A percentile compares a stretch with the other conserved stretches of the same genome.
Conservation (phyloP, 2,113 vertebrate species). For the Trogon melanurus region DNA sequence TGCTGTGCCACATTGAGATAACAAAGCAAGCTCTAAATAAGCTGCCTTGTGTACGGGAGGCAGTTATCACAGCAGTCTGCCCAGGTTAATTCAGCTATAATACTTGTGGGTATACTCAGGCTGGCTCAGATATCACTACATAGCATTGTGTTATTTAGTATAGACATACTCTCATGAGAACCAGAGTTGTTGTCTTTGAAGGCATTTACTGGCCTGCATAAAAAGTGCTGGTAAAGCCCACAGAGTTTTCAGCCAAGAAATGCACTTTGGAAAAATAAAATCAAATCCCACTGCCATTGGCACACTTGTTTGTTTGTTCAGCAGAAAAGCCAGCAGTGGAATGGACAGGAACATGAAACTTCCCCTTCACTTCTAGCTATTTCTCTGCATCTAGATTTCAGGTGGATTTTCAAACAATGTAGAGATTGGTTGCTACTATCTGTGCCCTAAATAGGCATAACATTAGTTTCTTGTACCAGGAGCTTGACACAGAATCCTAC, state of each 20-base stretch:
- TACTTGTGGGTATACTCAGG: conserved; percentile 12
- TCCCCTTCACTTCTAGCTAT: neutral
- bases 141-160: neutral
- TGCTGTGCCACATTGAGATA: conserved; percentile 14
- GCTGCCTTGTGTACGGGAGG: conserved; percentile 19
- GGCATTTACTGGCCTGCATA: neutral
- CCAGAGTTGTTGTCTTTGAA: conserved; percentile 6
- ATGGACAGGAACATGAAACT: neutral
- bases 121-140: neutral
- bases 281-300: neutral
- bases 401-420: neutral
- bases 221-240: conserved; percentile 10
- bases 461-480: neutral
- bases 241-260: neutral
- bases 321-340: neutral
- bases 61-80: conserved; percentile 59
- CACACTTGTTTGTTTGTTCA: neutral
- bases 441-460: neutral
- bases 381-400: neutral
- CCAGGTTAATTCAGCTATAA: conserved; percentile 61
- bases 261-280: neutral
- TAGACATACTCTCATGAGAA: neutral
- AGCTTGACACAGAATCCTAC: neutral
- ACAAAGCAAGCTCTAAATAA: conserved; percentile 61
- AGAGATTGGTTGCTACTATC: neutral